phyloP scores from a whole-genome alignment of 2,797 vertebrate genomes.

The Ciconia nigra region DNA sequence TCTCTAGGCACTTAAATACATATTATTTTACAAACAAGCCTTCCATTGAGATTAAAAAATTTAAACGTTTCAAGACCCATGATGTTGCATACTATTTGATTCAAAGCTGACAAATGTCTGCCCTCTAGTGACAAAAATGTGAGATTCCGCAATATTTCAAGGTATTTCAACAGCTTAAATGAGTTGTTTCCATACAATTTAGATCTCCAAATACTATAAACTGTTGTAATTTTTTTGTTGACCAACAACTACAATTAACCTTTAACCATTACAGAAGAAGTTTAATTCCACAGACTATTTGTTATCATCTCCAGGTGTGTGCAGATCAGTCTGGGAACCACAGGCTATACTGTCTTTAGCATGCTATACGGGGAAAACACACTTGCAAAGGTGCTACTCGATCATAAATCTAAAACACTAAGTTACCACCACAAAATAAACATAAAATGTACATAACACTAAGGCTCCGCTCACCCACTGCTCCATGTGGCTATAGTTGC shows the following conservation, averaged over 20 bases:
- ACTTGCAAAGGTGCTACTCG: not conserved
- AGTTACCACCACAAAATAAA: not conserved
- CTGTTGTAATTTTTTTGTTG: not conserved
- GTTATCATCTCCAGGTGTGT: not conserved
- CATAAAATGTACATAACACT: accelerated
- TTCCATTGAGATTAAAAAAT: not conserved
- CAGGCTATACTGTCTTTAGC: not conserved
- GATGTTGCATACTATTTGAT: accelerated
- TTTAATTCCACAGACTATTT: not conserved
- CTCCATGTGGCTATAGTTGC: not conserved
- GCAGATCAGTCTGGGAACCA: not conserved
- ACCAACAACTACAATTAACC: not conserved
- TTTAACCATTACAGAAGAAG: not conserved
- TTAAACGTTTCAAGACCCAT: not conserved
- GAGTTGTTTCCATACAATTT: not conserved
- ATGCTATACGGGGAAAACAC: not conserved
- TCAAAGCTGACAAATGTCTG: not conserved
- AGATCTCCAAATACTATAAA: not conserved
- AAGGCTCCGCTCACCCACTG: not conserved
- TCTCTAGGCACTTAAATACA: not conserved
- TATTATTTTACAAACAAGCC: not conserved
- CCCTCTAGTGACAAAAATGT: conserved; percentile 38
- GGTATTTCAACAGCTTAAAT: not conserved
- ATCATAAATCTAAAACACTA: not conserved
- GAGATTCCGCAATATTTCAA: not conserved